A percentile compares a stretch with the other conserved stretches of the same genome.
phyloP scores from a whole-genome alignment of 2,888 invertebrate species.

The Tetanocera ferruginea region DNA sequence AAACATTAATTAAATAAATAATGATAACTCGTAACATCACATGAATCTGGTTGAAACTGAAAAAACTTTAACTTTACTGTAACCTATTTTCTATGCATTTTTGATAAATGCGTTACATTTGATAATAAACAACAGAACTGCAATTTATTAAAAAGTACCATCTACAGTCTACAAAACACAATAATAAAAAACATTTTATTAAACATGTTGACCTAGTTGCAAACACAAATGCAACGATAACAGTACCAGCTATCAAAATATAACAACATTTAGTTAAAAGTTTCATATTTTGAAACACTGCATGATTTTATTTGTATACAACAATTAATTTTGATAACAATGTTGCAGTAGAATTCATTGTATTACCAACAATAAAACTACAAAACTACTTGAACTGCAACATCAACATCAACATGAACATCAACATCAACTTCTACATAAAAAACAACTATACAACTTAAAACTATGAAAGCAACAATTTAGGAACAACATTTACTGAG shows the following conservation, averaged over 20 bases:
- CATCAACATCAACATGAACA: conserved; percentile 42
- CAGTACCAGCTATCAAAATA: not conserved
- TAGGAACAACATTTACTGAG: conserved; percentile 31
- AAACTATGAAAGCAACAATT: conserved; percentile 10
- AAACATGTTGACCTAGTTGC: not conserved
- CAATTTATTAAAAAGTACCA: too few species aligned
- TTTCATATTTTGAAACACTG: conserved; percentile 1
- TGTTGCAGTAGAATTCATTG: conserved; percentile 8
- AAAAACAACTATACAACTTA: conserved; percentile 23
- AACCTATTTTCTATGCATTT: too few species aligned
- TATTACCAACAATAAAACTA: conserved; percentile 44
- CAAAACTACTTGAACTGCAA: not conserved
- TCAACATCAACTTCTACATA: conserved; percentile 36
- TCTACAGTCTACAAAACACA: too few species aligned
- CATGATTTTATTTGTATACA: not conserved
- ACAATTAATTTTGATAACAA: conserved; percentile 27
- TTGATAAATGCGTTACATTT: too few species aligned
- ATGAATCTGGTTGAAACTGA: too few species aligned
- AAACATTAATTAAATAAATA: too few species aligned
- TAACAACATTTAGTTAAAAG: conserved; percentile 12
- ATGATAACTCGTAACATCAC: too few species aligned
- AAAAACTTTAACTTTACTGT: too few species aligned
- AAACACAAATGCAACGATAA: conserved; percentile 34
- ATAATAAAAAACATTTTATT: not conserved
- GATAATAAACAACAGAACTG: too few species aligned